These are phyloP conservation scores for Drymonia ruficornis DNA, from an alignment of 2,888 invertebrate species.

Conservation along the genomic window DNA sequence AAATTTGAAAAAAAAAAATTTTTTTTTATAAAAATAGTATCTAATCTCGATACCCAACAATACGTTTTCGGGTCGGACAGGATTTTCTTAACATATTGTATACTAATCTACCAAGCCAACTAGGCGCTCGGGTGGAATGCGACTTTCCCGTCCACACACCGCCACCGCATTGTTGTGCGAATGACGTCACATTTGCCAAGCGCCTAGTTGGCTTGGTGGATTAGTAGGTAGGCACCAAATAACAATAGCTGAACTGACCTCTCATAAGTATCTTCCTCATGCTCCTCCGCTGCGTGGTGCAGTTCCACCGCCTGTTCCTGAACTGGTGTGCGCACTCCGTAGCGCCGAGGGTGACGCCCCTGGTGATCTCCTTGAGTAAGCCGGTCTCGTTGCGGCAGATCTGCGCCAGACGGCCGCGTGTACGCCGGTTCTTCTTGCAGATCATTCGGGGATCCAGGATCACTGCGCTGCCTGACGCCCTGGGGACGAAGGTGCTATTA, in stretches of 20 bases:
- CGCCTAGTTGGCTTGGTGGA: no score
- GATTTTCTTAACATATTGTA: no score
- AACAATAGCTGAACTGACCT: slow-evolving; percentile 88
- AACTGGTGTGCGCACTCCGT: slow-evolving; percentile 96
- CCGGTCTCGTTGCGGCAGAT: slow-evolving; percentile 93
- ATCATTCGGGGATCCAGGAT: slow-evolving; percentile 95
- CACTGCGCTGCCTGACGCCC: slow-evolving; percentile 93
- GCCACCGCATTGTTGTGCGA: no score
- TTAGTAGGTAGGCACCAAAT: no score
- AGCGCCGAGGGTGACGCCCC: slow-evolving; percentile 92
- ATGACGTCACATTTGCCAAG: no score
- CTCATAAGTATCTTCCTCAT: slow-evolving; percentile 93
- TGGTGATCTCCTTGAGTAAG: slow-evolving; percentile 92
- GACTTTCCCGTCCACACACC: no score
- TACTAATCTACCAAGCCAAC: no score
- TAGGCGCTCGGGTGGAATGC: no score
- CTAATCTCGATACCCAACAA: no score
- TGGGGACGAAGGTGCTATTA: slow-evolving; percentile 53
- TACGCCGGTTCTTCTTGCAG: slow-evolving; percentile 93
- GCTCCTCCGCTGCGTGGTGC: slow-evolving; percentile 91
- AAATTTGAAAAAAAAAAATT: no score
- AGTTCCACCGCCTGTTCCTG: slow-evolving; percentile 94
- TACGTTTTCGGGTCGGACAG: no score
- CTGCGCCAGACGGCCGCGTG: slow-evolving; percentile 91
- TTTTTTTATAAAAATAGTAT: no score